Evolutionary conservation across 2,113 vertebrate genomes (phyloP), one percentile per base, ranked within the genome.

Genomic region (Alethe castanea): DNA sequence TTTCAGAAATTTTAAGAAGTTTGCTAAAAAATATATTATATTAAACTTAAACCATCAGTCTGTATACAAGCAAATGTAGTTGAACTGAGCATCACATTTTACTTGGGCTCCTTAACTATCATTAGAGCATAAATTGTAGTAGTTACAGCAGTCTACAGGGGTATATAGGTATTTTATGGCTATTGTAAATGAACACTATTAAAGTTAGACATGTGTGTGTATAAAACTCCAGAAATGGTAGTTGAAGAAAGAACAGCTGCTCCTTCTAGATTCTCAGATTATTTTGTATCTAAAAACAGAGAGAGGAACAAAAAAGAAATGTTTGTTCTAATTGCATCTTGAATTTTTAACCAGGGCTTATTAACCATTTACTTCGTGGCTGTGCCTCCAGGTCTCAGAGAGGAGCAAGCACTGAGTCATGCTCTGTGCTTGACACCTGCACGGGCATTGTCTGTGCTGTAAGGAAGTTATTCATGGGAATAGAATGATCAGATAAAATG

Each of bases 101-200:
- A 94, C 71, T 89, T 95, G 92, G 81, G 25, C 90, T 97, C 92
- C 94, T 96, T 97, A 94, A 95, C 84, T 93, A 89, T 97, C 97
- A 97, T 98, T 97, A 96, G 96, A 95, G 93, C 95, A 97, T 98
- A 98, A 98, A 98, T 97, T 97, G 84, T 92, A 94, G 96, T 61
- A 76, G 96, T 97, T 97, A 92, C 72, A 96, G 90, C 87, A 61
- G n/a, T 94, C 96, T 85, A 65, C 77, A 64, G 92, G 95, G 95
- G 92, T 96, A 77, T 92, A 65, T 90, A 92, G 94, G 81, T 96
- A 84, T 97, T 98, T 97, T 98, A 97, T 77, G 97, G 92, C 96
- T 97, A 80, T 96, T 97, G 94, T 97, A 98, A 97, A 97, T 96
- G 96, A 97, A 94, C 53, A 20, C 94, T 88, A 88, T 97, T 97